A percentile compares a stretch with the other conserved stretches of the same genome.
Conservation (phyloP, 2,113 vertebrate genomes). For the Acanthisitta chloris region DNA sequence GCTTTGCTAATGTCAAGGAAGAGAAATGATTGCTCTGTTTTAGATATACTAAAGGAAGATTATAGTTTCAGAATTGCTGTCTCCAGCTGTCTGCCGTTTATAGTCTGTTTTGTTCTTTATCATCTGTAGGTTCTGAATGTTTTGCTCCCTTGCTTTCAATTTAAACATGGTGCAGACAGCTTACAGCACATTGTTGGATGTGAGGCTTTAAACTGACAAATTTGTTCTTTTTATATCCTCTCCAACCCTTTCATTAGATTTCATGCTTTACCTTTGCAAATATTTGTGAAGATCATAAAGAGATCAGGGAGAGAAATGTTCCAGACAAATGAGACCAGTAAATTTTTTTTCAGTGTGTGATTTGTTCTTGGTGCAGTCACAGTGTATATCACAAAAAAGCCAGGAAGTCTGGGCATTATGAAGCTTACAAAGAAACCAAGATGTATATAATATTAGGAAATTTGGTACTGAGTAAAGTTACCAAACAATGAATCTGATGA, state of each 20-base stretch:
- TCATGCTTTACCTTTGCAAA: conserved; percentile 44
- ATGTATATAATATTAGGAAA: not conserved
- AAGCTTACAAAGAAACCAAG: not conserved
- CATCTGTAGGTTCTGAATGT: conserved; percentile 7
- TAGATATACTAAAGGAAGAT: conserved; percentile 31
- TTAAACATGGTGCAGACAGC: conserved; percentile 19
- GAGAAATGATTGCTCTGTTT: conserved; percentile 28
- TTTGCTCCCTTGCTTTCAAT: conserved; percentile 50
- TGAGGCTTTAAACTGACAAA: conserved; percentile 44
- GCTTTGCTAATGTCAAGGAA: conserved; percentile 20
- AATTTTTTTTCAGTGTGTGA: not conserved
- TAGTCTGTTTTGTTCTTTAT: conserved; percentile 30
- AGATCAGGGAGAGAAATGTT: not conserved
- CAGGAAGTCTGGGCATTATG: not conserved
- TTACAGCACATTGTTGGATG: conserved; percentile 5
- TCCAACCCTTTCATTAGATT: conserved; percentile 3
- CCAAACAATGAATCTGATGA: not conserved
- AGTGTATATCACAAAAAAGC: not conserved
- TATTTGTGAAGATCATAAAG: conserved; percentile 44
- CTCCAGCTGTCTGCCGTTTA: conserved; percentile 7
- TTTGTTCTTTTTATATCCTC: not conserved
- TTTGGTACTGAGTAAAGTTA: not conserved
- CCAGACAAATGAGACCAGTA: conserved; percentile 4
- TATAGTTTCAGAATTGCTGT: conserved; percentile 30
- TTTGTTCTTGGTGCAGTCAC: not conserved